phyloP scores from a whole-genome alignment of 2,113 vertebrate species.

The Burhinus bistriatus region DNA sequence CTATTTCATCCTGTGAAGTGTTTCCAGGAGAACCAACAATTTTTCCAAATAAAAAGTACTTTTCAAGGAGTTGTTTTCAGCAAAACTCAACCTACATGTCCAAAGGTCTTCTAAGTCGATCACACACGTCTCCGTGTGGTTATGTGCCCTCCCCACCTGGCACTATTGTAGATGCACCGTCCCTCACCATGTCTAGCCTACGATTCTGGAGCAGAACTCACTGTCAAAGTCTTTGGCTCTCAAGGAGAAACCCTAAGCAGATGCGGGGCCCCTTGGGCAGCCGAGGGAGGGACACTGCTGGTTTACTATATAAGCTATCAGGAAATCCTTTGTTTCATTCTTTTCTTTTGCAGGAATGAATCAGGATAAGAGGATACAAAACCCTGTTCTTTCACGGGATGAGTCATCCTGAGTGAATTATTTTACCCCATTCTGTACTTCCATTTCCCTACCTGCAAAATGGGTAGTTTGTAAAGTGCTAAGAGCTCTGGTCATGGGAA shows the following conservation, averaged over 20 bases:
- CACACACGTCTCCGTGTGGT: accelerated
- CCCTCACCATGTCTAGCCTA: accelerated
- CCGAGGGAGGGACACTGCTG: neutral
- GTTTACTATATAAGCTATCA: neutral
- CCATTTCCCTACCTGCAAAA: neutral
- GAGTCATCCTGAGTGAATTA: neutral
- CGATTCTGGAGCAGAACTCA: accelerated
- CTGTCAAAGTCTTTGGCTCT: neutral
- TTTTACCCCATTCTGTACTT: neutral
- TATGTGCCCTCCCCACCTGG: neutral
- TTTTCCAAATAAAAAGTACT: neutral
- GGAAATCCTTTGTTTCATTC: neutral
- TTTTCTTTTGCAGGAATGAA: neutral
- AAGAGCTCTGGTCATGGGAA: neutral
- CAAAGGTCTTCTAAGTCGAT: neutral
- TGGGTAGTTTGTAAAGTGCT: neutral
- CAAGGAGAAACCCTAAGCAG: neutral
- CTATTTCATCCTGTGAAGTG: neutral
- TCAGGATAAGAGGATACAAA: neutral
- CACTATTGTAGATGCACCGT: accelerated
- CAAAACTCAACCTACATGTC: neutral
- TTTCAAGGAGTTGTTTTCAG: neutral
- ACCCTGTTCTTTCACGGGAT: neutral
- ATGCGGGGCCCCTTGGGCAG: accelerated
- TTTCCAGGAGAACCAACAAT: neutral